Base-by-base conservation (phyloP, 37 sponge, comb jelly and placozoan genomes). In the Haliclona indistincta region DNA sequence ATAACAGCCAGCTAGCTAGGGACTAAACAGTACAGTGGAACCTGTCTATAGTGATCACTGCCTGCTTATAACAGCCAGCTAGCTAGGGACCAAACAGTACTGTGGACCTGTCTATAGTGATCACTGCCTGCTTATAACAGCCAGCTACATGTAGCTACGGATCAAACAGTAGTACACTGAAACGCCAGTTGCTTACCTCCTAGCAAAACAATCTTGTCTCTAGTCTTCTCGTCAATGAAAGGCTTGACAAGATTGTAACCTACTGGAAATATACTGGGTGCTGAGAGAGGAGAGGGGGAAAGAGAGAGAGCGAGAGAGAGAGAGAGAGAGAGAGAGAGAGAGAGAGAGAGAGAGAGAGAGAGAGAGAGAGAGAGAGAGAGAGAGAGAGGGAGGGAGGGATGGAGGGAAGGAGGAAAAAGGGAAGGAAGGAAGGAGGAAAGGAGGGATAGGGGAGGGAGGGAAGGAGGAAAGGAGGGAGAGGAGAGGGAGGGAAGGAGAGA, bases 201-300 rank as follows among this genome's bases (percentile, higher is more conserved):
- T 36, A 79, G 36, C 10, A 89, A 49, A 1, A 56, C n/a, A 29
- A 89, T 56, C 68, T 89, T 89, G 32, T 73, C 30, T 42, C 72
- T 73, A 4, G 90, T 89, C 40, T 35, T 69, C 63, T 84, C 86
- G 44, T 76, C 78, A 22, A 89, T 42, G 37, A 89, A 63, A 28
- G 64, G 81, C 52, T 89, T 89, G 26, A 79, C 72, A 38, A 89
- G 43, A 51, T 89, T 89, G 66, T 80, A 89, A 63, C 65, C 63
- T 22, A 80, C n/a, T 5, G 85, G 86, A 25, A 89, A 84, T 62
- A 89, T 56, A 29, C 56, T 54, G 0, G 91, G 91, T 15, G 79
- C 88, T 88, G 62, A 22, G 63, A 29, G 0, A 39, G 53, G 3
- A 20, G 49, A 5, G 45, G 28, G 53, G 6, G n/a, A n/a, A n/a